Percentiles rank a stretch among this genome's conserved stretches.
Conservation (phyloP, 1,140 invertebrate species). For the Zaprionus taronus region DNA sequence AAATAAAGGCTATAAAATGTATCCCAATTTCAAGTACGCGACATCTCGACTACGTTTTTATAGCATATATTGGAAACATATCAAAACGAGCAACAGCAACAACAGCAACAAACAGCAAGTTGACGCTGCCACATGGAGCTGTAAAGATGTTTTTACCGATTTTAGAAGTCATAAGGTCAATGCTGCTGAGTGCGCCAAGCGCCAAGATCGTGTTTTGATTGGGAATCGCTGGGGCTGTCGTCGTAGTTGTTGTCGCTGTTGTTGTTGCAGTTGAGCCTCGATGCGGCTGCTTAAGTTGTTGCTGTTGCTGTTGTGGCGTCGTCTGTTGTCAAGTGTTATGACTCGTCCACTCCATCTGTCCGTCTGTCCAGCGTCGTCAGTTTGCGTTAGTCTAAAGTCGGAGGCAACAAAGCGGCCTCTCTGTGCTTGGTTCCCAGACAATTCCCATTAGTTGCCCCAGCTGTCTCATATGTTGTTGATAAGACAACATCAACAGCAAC, state of each 20-base stretch:
- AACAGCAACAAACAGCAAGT: slow-evolving; percentile 31
- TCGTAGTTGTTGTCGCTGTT: slow-evolving; percentile 32
- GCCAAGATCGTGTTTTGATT: slow-evolving; percentile 81
- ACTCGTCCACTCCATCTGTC: slow-evolving; percentile 57
- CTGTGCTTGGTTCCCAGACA: slow-evolving; percentile 64
- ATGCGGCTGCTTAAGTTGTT: slow-evolving; percentile 33
- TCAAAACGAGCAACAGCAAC: slow-evolving; percentile 35
- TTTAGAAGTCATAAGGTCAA: slow-evolving; percentile 83
- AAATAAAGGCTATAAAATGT: slow-evolving; percentile 71
- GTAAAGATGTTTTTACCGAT: slow-evolving; percentile 83
- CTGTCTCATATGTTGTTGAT: slow-evolving; percentile 35
- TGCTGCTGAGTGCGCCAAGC: slow-evolving; percentile 67
- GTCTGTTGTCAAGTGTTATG: slow-evolving; percentile 74
- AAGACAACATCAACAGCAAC: slow-evolving; percentile 54
- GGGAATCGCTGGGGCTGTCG: slow-evolving; percentile 46
- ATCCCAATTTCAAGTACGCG: slow-evolving; percentile 79
- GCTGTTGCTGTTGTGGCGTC: slow-evolving; percentile 43
- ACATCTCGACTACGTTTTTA: slow-evolving; percentile 71
- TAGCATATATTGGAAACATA: slow-evolving; percentile 72
- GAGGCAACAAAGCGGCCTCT: slow-evolving; percentile 65
- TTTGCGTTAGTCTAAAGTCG: slow-evolving; percentile 46
- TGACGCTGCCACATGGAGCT: slow-evolving; percentile 71
- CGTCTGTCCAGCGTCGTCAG: slow-evolving; percentile 27
- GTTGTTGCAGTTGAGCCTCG: slow-evolving; percentile 36
- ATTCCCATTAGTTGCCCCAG: slow-evolving; percentile 44